These are phyloP conservation scores for Xyliphius kryptos DNA, from an alignment of 2,113 vertebrate species.

Conservation along the genomic window DNA sequence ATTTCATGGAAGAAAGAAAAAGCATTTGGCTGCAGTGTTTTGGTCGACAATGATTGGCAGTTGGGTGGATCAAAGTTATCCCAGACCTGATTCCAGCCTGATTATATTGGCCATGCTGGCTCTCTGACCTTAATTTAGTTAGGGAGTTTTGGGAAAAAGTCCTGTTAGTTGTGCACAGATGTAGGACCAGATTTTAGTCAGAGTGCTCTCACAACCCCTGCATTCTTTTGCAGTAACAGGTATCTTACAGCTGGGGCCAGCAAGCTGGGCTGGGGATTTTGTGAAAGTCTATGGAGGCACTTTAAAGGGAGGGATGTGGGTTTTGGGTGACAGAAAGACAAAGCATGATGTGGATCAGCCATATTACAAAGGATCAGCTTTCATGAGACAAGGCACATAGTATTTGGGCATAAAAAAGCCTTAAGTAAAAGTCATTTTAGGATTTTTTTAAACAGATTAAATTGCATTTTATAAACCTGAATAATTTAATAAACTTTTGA, in stretches of 20 bases:
- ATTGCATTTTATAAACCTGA: too few species aligned
- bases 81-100: constrained; percentile 65
- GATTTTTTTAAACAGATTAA: too few species aligned
- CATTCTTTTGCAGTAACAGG: constrained; percentile 43
- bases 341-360: constrained; percentile 15
- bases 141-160: constrained; percentile 33
- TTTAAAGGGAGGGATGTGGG: constrained; percentile 28
- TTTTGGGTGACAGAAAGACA: constrained; percentile 27
- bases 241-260: constrained; percentile 32
- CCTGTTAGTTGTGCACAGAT: constrained; percentile 42
- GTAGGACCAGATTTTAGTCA: constrained; percentile 31
- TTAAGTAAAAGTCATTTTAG: background rate
- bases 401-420: background rate
- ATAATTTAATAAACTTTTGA: too few species aligned
- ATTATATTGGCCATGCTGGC: constrained; percentile 61
- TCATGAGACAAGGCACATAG: background rate
- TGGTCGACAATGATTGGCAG: constrained; percentile 60
- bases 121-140: constrained; percentile 46
- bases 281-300: constrained; percentile 23
- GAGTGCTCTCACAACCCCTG: constrained; percentile 36
- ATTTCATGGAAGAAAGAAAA: constrained; percentile 1
- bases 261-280: constrained; percentile 28
- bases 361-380: constrained; percentile 5
- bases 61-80: constrained; percentile 61
- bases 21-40: constrained; percentile 42